These are phyloP conservation scores for Cardiocondyla obscurior DNA, from an alignment of 1,140 invertebrate genomes.

Conservation along the genomic window DNA sequence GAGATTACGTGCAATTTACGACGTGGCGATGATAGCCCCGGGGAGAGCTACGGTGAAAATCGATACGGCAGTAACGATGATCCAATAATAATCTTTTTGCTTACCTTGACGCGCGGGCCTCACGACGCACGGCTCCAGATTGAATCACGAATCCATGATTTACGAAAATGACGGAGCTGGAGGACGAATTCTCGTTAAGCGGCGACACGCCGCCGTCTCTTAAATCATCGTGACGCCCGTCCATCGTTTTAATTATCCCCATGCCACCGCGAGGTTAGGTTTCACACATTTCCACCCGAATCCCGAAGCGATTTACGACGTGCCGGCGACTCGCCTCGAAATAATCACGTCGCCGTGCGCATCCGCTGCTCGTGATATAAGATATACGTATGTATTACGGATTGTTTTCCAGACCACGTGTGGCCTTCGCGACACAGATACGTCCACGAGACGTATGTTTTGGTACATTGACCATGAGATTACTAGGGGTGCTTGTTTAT, in stretches of 20 bases:
- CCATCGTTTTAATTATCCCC: slow-evolving; percentile 2
- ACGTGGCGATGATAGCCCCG: slow-evolving; percentile 27
- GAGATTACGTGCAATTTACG: slow-evolving; percentile 35
- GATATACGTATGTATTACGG: no score
- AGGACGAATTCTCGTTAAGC: slow-evolving; percentile 20
- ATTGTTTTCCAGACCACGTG: no score
- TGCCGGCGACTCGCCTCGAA: neutral
- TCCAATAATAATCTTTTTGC: slow-evolving; percentile 40
- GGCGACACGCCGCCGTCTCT: neutral
- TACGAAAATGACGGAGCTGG: neutral
- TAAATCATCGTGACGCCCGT: slow-evolving; percentile 4
- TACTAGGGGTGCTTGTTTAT: no score
- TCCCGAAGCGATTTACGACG: slow-evolving; percentile 12
- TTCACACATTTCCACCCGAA: neutral
- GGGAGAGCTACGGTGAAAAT: slow-evolving; percentile 25
- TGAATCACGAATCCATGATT: slow-evolving; percentile 18
- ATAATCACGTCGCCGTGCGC: neutral
- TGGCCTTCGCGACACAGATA: no score
- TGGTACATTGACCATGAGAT: no score
- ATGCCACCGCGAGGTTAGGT: neutral
- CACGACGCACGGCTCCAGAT: neutral
- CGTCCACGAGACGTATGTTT: no score
- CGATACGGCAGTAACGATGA: slow-evolving; percentile 46
- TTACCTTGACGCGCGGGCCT: neutral
- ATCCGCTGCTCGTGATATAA: neutral